phyloP scores from a whole-genome alignment of 2,797 vertebrate species.

The Cyprinodon diabolis region DNA sequence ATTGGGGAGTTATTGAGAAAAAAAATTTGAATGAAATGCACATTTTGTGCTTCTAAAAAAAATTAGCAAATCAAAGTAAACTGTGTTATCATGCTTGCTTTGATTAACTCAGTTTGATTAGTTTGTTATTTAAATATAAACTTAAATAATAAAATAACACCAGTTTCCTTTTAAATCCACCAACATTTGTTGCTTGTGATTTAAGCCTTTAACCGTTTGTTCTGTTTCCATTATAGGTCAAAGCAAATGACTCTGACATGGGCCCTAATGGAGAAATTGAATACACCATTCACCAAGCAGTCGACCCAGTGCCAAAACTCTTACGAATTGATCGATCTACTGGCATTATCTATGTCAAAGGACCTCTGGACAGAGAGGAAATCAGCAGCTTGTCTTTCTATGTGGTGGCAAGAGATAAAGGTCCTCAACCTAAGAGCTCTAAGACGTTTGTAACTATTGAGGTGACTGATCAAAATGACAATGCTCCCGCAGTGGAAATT shows the following conservation, averaged over 20 bases:
- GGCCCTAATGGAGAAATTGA: conserved; percentile 96
- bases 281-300: conserved; percentile 95
- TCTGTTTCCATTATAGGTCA: conserved; percentile 84
- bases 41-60: conserved; percentile 37
- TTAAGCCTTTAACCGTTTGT: conserved; percentile 43
- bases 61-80: too few species aligned
- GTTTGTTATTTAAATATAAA: conserved; percentile 33
- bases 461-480: conserved; percentile 97
- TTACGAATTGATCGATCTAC: conserved; percentile 90
- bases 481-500: conserved; percentile 95
- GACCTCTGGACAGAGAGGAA: conserved; percentile 93
- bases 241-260: conserved; percentile 96
- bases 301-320: conserved; percentile 90
- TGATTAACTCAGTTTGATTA: conserved; percentile 23
- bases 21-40: conserved; percentile 12
- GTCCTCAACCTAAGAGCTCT: conserved; percentile 94
- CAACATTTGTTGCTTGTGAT: conserved; percentile 21
- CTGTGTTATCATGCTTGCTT: conserved; percentile 1
- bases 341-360: conserved; percentile 95
- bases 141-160: conserved; percentile 26
- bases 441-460: conserved; percentile 94
- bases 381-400: conserved; percentile 92
- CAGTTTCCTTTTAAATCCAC: conserved; percentile 25
- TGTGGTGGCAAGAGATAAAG: conserved; percentile 93
- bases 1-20: conserved; percentile 28